Percentiles rank a stretch among this genome's conserved stretches.
Evolutionary conservation across 2,888 invertebrate genomes (phyloP).

Genomic region (Eupithecia dodoneata): DNA sequence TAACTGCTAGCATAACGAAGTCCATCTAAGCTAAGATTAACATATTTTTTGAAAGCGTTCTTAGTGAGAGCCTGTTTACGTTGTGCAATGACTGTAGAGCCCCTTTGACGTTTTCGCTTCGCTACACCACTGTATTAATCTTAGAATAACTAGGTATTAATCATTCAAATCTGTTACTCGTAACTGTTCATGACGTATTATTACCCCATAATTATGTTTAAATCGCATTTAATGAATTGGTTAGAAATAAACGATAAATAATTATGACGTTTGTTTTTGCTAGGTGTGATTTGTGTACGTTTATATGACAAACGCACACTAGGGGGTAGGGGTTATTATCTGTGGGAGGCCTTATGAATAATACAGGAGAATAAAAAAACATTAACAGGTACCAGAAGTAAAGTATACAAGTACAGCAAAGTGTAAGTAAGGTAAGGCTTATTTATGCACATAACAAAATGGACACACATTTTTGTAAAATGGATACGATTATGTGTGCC

Average conservation of each 20-base stretch:
- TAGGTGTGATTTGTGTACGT: not conserved
- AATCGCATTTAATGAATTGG: not conserved
- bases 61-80: slow-evolving; percentile 14
- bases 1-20: not conserved
- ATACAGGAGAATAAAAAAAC: not conserved
- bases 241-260: not conserved
- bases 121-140: slow-evolving; percentile 8
- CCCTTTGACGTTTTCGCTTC: slow-evolving; percentile 17
- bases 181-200: not conserved
- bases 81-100: slow-evolving; percentile 21
- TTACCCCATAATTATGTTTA: not conserved
- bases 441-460: slow-evolving; percentile 19
- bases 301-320: not conserved
- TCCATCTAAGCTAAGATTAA: slow-evolving; percentile 12
- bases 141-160: no score
- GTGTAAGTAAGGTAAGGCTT: not conserved
- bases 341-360: not conserved
- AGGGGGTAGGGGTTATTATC: not conserved
- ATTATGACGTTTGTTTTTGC: not conserved
- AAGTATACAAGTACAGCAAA: not conserved
- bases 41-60: slow-evolving; percentile 31
- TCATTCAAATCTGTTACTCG: not conserved
- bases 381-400: not conserved
- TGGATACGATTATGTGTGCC: slow-evolving; percentile 74
- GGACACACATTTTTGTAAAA: slow-evolving; percentile 57